Conservation (phyloP, 2,797 vertebrate species). For the Alosa sapidissima region DNA sequence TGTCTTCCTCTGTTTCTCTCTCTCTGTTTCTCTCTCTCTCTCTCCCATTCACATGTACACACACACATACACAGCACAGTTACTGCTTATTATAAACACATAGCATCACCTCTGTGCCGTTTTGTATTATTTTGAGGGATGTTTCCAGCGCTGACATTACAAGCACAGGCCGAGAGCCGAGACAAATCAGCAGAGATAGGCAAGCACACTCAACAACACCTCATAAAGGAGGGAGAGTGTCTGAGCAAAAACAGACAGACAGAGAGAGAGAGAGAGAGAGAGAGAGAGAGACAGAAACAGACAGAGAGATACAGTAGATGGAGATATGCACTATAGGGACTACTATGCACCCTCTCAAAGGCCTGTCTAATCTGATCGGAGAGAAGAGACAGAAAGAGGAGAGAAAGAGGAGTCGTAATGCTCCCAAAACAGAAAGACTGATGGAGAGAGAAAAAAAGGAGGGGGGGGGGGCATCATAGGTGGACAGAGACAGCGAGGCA, state of each 20-base stretch:
- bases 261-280: neutral
- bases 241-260: neutral
- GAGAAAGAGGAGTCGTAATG: neutral
- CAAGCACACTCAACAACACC: neutral
- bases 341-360: neutral
- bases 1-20: conserved; percentile 35
- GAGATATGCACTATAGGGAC: neutral
- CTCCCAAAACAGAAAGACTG: neutral
- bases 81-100: neutral
- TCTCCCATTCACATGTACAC: neutral
- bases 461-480: neutral
- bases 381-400: too few species aligned
- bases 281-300: neutral
- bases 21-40: conserved; percentile 12
- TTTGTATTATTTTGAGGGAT: neutral
- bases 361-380: neutral
- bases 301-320: neutral
- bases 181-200: neutral
- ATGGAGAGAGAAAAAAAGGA: neutral
- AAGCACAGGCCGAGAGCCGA: neutral
- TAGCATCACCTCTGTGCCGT: neutral
- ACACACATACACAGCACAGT: neutral
- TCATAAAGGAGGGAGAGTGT: neutral
- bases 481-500: neutral
- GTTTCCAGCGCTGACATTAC: neutral